Evolutionary conservation across 2,113 vertebrate species (phyloP).

Genomic region (Chroicocephalus ridibundus): DNA sequence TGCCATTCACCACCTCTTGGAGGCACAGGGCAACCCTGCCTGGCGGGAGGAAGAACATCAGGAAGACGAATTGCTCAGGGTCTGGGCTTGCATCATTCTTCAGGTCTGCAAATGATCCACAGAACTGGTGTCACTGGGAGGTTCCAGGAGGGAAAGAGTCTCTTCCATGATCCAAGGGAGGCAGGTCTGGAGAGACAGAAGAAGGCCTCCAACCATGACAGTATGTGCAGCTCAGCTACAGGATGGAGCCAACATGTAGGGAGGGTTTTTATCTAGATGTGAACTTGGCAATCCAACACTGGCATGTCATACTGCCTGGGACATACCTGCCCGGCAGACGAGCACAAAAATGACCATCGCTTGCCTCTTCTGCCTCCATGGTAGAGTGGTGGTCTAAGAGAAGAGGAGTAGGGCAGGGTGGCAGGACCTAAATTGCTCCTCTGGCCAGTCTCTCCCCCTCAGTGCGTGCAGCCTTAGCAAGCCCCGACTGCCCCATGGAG

Average conservation of each 20-base stretch:
- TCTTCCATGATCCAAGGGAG: not conserved
- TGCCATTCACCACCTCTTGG: not conserved
- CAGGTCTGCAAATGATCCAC: too few relatives aligned
- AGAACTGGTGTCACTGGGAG: not conserved
- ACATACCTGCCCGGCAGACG: not conserved
- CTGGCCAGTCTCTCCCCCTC: not conserved
- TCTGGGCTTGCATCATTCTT: not conserved
- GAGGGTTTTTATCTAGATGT: not conserved
- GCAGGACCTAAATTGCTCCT: not conserved
- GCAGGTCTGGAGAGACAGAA: not conserved
- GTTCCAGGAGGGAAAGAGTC: not conserved
- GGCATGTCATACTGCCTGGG: not conserved
- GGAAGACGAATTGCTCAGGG: not conserved
- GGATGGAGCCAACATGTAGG: too few relatives aligned
- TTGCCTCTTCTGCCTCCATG: not conserved
- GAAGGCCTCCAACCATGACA: fast-evolving
- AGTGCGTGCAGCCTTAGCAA: not conserved
- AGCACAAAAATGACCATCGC: not conserved
- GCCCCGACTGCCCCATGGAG: not conserved
- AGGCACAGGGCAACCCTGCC: not conserved
- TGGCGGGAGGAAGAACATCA: not conserved
- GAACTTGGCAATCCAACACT: not conserved
- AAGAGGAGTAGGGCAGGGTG: not conserved
- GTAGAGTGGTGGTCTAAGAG: not conserved
- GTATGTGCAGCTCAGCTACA: not conserved